These are phyloP conservation scores for Tiliacea citrago DNA, from an alignment of 2,888 invertebrate genomes.

Conservation along the genomic window DNA sequence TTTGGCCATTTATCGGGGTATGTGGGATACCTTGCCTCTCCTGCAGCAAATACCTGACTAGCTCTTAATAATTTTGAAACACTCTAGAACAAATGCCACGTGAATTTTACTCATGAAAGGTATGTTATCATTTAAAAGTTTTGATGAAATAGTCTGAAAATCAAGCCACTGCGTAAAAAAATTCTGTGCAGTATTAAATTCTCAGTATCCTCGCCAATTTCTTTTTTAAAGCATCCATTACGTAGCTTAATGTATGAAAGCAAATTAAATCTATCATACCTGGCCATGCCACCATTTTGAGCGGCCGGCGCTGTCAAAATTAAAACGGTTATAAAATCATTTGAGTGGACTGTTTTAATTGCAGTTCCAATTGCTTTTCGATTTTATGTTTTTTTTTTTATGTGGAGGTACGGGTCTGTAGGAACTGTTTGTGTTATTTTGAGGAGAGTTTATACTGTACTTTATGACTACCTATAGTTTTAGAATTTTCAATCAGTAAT, in stretches of 20 bases:
- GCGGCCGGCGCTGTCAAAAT: slow-evolving; percentile 35
- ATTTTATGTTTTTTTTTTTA: slow-evolving; percentile 8
- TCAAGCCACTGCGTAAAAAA: not conserved
- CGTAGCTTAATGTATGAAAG: slow-evolving; percentile 37
- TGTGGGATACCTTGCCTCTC: not conserved
- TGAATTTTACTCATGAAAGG: not conserved
- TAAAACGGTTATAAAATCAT: slow-evolving; percentile 50
- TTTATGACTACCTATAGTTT: not conserved
- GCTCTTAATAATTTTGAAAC: not conserved
- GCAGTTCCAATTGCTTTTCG: slow-evolving; percentile 37
- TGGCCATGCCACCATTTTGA: slow-evolving; percentile 29
- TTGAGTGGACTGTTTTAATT: slow-evolving; percentile 51
- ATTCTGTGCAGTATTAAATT: slow-evolving; percentile 11
- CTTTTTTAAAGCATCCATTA: slow-evolving; percentile 26
- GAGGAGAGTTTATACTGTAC: not conserved
- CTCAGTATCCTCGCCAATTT: slow-evolving; percentile 6
- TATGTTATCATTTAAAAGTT: not conserved
- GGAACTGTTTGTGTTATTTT: not conserved
- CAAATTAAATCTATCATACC: slow-evolving; percentile 45
- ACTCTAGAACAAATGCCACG: not conserved
- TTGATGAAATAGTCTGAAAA: slow-evolving; percentile 15
- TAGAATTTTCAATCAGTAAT: not conserved
- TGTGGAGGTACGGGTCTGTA: slow-evolving; percentile 1
- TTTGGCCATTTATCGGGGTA: not conserved
- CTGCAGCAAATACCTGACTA: not conserved